Evolutionary conservation across 2,797 vertebrate genomes (phyloP).

Genomic region (Fratercula arctica): DNA sequence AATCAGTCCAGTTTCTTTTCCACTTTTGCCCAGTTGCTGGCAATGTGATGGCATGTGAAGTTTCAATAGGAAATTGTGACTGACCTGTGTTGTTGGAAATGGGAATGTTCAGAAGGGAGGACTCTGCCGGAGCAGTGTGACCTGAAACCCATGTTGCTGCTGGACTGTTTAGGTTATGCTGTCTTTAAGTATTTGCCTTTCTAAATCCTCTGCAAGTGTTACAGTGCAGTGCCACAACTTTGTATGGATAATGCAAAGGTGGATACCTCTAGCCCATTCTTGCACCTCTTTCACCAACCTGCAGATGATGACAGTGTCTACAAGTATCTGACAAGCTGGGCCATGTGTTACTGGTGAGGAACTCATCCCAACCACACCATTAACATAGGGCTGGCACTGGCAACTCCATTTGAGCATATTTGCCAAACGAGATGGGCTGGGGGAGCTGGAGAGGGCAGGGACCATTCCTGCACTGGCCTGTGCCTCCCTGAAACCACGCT

Average conservation of each 20-base stretch:
- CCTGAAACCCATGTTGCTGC: not conserved
- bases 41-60: not conserved
- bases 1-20: not conserved
- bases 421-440: accelerated
- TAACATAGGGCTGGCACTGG: not conserved
- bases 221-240: not conserved
- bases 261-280: not conserved
- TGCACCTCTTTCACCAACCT: not conserved
- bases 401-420: not conserved
- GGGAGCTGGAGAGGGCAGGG: not conserved
- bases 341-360: not conserved
- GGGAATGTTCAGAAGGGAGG: not conserved
- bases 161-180: not conserved
- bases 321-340: not conserved
- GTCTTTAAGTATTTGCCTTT: not conserved
- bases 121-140: not conserved
- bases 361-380: not conserved
- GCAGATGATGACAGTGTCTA: not conserved
- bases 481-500: not conserved
- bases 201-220: not conserved
- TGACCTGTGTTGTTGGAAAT: not conserved
- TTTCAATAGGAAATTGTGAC: not conserved
- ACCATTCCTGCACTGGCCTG: too few species aligned
- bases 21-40: not conserved
- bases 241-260: not conserved